Evolutionary conservation across 2,888 invertebrate genomes (phyloP).

Genomic region (Linnaemya tessellans): DNA sequence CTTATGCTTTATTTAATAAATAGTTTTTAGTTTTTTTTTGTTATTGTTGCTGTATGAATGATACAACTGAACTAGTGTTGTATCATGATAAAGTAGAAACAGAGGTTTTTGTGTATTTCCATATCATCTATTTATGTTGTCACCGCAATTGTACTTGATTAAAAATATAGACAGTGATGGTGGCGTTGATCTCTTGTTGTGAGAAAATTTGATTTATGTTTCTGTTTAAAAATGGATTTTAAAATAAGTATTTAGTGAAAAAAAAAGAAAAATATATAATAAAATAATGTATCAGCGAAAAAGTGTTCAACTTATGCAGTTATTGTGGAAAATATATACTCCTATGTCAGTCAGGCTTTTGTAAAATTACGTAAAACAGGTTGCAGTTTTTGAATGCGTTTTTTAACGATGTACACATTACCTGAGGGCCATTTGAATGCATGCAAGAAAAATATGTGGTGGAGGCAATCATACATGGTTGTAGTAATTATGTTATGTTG

Average conservation of each 20-base stretch:
- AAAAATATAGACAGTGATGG: constrained; percentile 59
- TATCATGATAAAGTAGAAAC: background rate
- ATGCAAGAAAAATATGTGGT: no score
- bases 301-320: background rate
- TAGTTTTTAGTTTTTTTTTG: background rate
- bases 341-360: no score
- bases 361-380: background rate
- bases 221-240: constrained; percentile 2
- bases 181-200: constrained; percentile 69
- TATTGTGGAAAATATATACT: no score
- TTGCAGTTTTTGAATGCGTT: background rate
- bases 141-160: constrained; percentile 40
- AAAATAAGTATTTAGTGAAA: background rate
- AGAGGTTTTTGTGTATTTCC: background rate
- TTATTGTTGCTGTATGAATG: background rate
- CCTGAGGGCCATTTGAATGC: no score
- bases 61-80: background rate
- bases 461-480: no score
- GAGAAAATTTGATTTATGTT: constrained; percentile 66
- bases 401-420: no score
- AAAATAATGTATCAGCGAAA: background rate
- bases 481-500: no score
- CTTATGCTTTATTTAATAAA: background rate
- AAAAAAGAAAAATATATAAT: background rate
- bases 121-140: background rate